phyloP scores from a whole-genome alignment of 2,113 vertebrate species.

The Onychorhynchus coronatus region DNA sequence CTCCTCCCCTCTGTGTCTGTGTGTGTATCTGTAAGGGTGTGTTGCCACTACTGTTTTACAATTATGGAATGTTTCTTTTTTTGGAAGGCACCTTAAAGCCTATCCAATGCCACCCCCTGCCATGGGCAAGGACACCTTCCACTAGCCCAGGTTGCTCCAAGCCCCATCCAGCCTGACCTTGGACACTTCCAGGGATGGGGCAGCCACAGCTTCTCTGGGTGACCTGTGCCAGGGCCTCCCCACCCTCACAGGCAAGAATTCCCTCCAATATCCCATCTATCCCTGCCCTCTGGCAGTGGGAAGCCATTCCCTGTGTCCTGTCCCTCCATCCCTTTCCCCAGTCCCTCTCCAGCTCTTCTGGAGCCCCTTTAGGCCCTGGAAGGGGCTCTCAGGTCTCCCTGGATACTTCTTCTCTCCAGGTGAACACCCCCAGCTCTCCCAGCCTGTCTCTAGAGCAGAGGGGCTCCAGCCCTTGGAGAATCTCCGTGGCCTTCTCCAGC shows the following conservation, averaged over 20 bases:
- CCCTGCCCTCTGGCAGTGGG: background rate
- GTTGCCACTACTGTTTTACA: rapidly evolving
- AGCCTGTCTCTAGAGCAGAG: background rate
- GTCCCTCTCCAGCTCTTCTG: background rate
- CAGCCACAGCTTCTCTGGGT: background rate
- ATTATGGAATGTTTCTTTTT: background rate
- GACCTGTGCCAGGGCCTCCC: background rate
- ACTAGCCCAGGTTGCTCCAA: rapidly evolving
- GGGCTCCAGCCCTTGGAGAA: background rate
- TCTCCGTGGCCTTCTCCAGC: rapidly evolving
- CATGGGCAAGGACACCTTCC: background rate
- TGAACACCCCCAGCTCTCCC: background rate
- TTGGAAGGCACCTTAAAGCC: background rate
- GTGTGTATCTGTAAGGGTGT: rapidly evolving
- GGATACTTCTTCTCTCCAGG: background rate
- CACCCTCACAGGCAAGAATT: rapidly evolving
- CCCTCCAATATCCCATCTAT: rapidly evolving
- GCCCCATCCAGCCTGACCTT: rapidly evolving
- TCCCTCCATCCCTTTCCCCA: background rate
- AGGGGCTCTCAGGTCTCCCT: background rate
- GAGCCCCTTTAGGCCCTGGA: rapidly evolving
- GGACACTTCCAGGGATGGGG: background rate
- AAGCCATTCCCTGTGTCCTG: background rate
- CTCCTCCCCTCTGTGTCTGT: background rate
- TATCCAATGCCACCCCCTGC: rapidly evolving